phyloP scores from a whole-genome alignment of 2,113 vertebrate genomes.

The Scolopax mira region DNA sequence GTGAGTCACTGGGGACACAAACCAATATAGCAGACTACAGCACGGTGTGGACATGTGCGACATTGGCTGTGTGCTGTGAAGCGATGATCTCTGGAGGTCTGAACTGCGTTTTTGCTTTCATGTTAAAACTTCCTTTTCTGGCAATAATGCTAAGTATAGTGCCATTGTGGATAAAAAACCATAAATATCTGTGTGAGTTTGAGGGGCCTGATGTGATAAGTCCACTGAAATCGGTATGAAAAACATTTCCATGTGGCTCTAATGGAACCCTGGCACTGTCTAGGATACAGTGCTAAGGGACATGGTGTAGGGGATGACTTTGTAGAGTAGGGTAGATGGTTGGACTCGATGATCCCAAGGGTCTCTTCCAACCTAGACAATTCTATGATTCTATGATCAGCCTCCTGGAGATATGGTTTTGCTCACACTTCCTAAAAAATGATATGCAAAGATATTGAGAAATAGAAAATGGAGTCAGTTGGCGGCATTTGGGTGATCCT shows the following conservation, averaged over 20 bases:
- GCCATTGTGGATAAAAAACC: not conserved
- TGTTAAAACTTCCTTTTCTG: not conserved
- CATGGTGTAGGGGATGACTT: too few species aligned
- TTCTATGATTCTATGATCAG: too few species aligned
- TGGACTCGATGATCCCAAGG: too few species aligned
- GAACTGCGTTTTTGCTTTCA: not conserved
- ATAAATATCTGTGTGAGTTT: not conserved
- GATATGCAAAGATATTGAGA: accelerated
- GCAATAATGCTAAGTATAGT: not conserved
- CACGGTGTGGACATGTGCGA: accelerated
- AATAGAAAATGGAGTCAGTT: accelerated
- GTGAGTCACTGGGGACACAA: not conserved
- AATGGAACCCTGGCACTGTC: not conserved
- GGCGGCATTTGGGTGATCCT: not conserved
- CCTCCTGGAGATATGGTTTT: not conserved
- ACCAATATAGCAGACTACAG: not conserved
- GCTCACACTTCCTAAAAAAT: not conserved
- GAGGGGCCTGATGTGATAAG: not conserved
- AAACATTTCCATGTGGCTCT: not conserved
- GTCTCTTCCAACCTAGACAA: too few species aligned
- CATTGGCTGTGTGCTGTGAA: not conserved
- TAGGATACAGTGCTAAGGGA: too few species aligned
- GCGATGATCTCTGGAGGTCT: not conserved
- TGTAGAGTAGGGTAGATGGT: too few species aligned
- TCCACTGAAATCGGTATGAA: not conserved